Base-by-base conservation (phyloP, 2,113 vertebrate species). In the Silurus meridionalis region DNA sequence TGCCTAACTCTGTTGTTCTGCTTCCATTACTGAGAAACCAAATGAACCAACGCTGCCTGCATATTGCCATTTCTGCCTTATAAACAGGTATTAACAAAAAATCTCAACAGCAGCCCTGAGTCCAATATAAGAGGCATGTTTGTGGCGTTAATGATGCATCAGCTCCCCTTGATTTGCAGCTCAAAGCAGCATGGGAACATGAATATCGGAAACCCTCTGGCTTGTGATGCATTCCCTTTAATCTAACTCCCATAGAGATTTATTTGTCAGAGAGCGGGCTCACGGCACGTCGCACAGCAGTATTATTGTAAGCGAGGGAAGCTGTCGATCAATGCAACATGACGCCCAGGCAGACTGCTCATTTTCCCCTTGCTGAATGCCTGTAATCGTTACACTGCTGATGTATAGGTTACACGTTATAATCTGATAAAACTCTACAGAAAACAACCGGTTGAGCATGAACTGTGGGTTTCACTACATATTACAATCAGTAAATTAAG, bases 261-360 rank as follows among this genome's bases (percentile, higher is more conserved):
- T 86, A 89, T 87, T 88, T 90, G 89, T 82, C 25, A 66, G 46
- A 64, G 61, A 89, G 87, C 78, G 55, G 86, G 84, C 84, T 87
- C 84, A 72, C 66, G 69, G 74, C 48, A 67, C 80, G 86, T 87
- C 81, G 60, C 84, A 89, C 85, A 89, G 82, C 87, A 82, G 86
- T 78, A 17, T 84, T 84, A 75, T 63, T 72, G 89, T 87, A 88
- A 79, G 85, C 86, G 85, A 72, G 80, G 71, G 77, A 71, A 83
- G 87, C 87, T 82, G 87, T 87, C 81, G 86, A 88, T 91, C 89
- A 88, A 90, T 90, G 85, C 83, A 79, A 87, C 90, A 88, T 53
- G 87, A 90, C 14, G 80, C 85, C 85, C 63, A 67, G 88, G 69
- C 83, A 85, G 69, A 89, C 75, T 72, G 82, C 87, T 89, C 89